Evolutionary conservation across 2,797 vertebrate genomes (phyloP).

Genomic region (Anableps anableps): DNA sequence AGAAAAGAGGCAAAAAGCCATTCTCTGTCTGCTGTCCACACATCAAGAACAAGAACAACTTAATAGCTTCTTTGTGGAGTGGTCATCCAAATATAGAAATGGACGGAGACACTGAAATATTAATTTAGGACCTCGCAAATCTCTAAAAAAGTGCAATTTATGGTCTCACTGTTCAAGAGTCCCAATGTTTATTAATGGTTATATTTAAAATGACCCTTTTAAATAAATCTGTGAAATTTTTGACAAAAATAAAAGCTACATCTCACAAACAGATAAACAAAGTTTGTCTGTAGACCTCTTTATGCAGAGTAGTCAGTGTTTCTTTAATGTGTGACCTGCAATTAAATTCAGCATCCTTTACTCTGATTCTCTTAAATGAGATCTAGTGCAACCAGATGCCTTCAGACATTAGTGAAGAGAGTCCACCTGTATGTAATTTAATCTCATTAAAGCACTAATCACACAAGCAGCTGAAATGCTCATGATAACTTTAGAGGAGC

Average conservation of each 20-base stretch:
- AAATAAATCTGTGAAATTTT: not conserved
- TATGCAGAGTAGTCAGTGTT: not conserved
- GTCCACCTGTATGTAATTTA: not conserved
- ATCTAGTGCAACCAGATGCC: not conserved
- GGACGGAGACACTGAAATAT: slow-evolving; percentile 60
- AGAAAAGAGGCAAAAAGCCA: slow-evolving; percentile 24
- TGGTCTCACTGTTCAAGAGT: slow-evolving; percentile 30
- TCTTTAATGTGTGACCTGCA: not conserved
- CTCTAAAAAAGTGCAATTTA: slow-evolving; percentile 62
- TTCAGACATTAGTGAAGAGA: not conserved
- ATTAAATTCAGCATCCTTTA: not conserved
- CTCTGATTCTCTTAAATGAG: not conserved
- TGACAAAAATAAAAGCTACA: not conserved
- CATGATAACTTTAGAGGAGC: not conserved
- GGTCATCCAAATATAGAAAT: slow-evolving; percentile 58
- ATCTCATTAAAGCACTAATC: not conserved
- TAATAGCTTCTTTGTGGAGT: slow-evolving; percentile 46
- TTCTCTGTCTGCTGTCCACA: slow-evolving; percentile 49
- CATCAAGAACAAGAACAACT: slow-evolving; percentile 52
- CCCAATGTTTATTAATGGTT: slow-evolving; percentile 17
- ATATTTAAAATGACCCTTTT: slow-evolving; percentile 1
- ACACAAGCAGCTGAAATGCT: no score
- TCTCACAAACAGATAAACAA: not conserved
- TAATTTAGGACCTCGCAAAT: slow-evolving; percentile 42
- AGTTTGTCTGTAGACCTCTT: not conserved